These are phyloP conservation scores for Dryomyza anilis DNA, from an alignment of 2,888 invertebrate genomes.

Conservation along the genomic window DNA sequence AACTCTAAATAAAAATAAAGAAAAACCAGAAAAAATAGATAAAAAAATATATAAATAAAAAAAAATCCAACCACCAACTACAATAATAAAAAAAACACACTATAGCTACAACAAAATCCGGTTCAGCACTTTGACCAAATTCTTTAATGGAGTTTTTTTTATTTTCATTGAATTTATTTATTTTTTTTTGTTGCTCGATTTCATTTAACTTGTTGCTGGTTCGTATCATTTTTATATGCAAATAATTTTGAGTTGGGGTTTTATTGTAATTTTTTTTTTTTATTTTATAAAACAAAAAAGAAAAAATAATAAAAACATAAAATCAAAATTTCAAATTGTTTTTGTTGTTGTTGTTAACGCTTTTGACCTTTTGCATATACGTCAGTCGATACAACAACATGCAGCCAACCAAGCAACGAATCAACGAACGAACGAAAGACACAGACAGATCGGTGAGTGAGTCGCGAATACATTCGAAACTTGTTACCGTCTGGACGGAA, in stretches of 20 bases:
- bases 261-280: background rate
- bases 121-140: conserved; percentile 30
- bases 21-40: too few relatives aligned
- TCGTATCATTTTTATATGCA: conserved; percentile 8
- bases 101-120: conserved; percentile 40
- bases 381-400: background rate
- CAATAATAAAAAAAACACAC: conserved; percentile 20
- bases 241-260: too few relatives aligned
- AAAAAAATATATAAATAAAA: conserved; percentile 14
- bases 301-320: background rate
- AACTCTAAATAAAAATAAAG: background rate
- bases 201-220: background rate
- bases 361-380: conserved; percentile 18
- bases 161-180: too few relatives aligned
- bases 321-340: background rate
- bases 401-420: too few relatives aligned
- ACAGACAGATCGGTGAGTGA: too few relatives aligned
- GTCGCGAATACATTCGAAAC: too few relatives aligned
- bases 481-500: background rate
- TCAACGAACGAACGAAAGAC: too few relatives aligned
- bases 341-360: background rate
- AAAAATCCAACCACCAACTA: conserved; percentile 4
- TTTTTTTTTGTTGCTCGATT: background rate
- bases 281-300: background rate
- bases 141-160: background rate